These are phyloP conservation scores for Psittacula echo DNA, from an alignment of 2,797 vertebrate species.

Conservation along the genomic window DNA sequence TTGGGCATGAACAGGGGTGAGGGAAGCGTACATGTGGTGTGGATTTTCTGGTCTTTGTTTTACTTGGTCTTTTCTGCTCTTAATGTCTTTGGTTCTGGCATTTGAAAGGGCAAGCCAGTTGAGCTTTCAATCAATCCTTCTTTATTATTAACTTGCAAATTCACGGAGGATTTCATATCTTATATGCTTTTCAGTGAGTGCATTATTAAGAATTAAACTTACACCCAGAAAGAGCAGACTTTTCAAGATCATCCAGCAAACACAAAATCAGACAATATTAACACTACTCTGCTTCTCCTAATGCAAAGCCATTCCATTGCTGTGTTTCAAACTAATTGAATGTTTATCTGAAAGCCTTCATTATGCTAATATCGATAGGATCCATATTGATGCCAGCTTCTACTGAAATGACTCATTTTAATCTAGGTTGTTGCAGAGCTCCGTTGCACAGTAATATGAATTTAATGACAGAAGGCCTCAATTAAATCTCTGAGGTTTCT, in stretches of 20 bases:
- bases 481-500: constrained; percentile 44
- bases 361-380: constrained; percentile 35
- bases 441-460: constrained; percentile 51
- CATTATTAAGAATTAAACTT: not conserved
- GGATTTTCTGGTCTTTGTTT: not conserved
- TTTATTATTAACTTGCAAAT: not conserved
- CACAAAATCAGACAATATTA: not conserved
- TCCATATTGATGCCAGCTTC: not conserved
- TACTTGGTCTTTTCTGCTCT: not conserved
- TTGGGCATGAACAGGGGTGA: not conserved
- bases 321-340: constrained; percentile 26
- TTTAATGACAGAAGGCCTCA: constrained; percentile 59
- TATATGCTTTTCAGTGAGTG: not conserved
- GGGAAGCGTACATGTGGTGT: fast-evolving
- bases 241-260: not conserved
- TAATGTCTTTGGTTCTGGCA: not conserved
- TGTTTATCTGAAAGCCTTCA: constrained; percentile 48
- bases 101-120: not conserved
- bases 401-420: constrained; percentile 59
- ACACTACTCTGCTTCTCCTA: not conserved
- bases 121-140: not conserved
- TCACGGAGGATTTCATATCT: not conserved
- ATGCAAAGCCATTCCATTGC: constrained; percentile 11
- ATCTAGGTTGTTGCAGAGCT: constrained; percentile 48
- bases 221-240: not conserved